These are phyloP conservation scores for Ylistrum balloti DNA, from an alignment of 1,140 invertebrate species.

Conservation along the genomic window DNA sequence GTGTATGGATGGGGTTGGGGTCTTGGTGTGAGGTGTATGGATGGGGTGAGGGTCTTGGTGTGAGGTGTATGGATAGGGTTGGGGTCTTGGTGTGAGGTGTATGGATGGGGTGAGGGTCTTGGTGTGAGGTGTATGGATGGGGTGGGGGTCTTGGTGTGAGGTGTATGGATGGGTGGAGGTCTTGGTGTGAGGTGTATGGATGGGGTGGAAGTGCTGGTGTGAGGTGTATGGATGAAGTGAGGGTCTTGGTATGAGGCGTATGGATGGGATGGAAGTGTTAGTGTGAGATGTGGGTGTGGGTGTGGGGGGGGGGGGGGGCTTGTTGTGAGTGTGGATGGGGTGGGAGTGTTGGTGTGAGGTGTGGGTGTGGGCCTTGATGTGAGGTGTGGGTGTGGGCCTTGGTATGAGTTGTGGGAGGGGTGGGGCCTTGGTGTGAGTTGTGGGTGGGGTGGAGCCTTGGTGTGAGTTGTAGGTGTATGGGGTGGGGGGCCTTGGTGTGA, in stretches of 20 bases:
- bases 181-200: not conserved
- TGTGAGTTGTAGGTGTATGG: not conserved
- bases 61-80: not conserved
- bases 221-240: not conserved
- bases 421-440: no score
- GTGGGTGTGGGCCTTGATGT: not conserved
- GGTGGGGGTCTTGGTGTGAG: not conserved
- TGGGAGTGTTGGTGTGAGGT: not conserved
- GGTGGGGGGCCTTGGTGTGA: not conserved
- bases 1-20: not conserved
- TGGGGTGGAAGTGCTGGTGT: not conserved
- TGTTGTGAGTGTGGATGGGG: not conserved
- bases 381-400: no score
- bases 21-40: not conserved
- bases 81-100: not conserved
- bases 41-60: not conserved
- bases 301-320: not conserved
- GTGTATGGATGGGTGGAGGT: not conserved
- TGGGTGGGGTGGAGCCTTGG: not conserved
- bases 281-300: not conserved
- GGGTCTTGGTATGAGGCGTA: not conserved
- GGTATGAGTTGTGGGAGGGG: no score
- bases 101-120: not conserved
- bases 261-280: not conserved
- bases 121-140: not conserved